Percentiles rank a stretch among this genome's conserved stretches.
These are phyloP conservation scores for Pluvianellus socialis DNA, from an alignment of 2,113 vertebrate genomes.

Conservation along the genomic window DNA sequence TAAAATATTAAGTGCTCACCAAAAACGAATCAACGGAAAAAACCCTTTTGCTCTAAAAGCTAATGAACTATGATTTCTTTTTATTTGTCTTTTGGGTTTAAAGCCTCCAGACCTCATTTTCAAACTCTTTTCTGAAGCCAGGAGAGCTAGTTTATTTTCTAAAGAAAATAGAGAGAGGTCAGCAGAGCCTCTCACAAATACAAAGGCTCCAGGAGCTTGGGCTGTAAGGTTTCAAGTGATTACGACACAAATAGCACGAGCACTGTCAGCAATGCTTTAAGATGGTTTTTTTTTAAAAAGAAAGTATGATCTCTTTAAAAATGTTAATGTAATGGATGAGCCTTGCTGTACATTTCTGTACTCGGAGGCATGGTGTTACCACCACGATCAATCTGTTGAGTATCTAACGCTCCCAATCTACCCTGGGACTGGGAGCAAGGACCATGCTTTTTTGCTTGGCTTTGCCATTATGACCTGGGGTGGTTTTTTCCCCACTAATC, in stretches of 20 bases:
- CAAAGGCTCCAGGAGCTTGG: not conserved
- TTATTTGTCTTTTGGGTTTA: constrained; percentile 37
- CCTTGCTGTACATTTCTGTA: not conserved
- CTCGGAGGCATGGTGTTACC: not conserved
- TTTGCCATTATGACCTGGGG: not conserved
- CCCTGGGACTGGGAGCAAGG: not conserved
- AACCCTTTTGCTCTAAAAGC: not conserved
- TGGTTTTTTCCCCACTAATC: not conserved
- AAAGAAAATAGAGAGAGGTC: not conserved
- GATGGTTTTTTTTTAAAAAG: not conserved
- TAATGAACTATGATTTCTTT: constrained; percentile 24
- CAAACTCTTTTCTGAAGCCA: not conserved
- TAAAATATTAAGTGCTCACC: constrained; percentile 1
- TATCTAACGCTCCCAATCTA: not conserved
- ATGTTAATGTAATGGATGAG: fast-evolving
- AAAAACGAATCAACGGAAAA: not conserved
- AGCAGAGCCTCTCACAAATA: not conserved
- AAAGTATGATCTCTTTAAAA: not conserved
- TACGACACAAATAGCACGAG: not conserved
- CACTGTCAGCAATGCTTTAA: not conserved
- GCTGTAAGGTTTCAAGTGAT: not conserved
- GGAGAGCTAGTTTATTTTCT: not conserved
- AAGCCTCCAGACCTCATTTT: not conserved
- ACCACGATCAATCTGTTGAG: not conserved
- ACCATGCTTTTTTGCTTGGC: not conserved